phyloP scores from a whole-genome alignment of 2,113 vertebrate species.

The Pontoporia blainvillei region DNA sequence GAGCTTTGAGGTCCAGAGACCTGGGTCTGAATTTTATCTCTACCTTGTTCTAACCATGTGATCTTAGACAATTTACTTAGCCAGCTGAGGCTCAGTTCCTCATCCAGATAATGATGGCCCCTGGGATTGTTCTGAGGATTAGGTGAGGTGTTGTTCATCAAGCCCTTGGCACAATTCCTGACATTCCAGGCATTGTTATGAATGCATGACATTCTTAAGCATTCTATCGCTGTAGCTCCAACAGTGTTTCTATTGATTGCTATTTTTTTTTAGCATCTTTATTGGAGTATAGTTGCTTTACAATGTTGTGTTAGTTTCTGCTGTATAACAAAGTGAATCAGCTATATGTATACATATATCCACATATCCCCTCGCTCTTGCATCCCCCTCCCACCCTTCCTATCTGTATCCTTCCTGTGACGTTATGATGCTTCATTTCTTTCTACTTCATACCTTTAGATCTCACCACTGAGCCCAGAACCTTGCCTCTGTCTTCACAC shows the following conservation, averaged over 20 bases:
- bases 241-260: background rate
- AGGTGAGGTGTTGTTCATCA: background rate
- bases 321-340: no score
- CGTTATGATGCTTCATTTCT: background rate
- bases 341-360: no score
- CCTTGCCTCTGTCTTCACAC: background rate
- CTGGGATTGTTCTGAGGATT: background rate
- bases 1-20: background rate
- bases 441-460: background rate
- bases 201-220: background rate
- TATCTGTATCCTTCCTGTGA: background rate
- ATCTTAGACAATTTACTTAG: background rate
- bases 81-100: background rate
- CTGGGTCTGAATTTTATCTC: background rate
- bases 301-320: no score
- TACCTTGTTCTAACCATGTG: background rate
- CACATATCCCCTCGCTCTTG: no score
- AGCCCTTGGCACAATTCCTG: background rate
- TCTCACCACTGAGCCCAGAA: background rate
- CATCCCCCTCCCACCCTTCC: no score
- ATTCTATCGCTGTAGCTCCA: background rate
- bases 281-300: no score
- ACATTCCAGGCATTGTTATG: background rate
- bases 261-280: background rate
- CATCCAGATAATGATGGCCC: background rate